Percentiles rank a stretch among this genome's conserved stretches.
Evolutionary conservation across 2,888 invertebrate species (phyloP).

Genomic region (Leptopterna dolabrata): DNA sequence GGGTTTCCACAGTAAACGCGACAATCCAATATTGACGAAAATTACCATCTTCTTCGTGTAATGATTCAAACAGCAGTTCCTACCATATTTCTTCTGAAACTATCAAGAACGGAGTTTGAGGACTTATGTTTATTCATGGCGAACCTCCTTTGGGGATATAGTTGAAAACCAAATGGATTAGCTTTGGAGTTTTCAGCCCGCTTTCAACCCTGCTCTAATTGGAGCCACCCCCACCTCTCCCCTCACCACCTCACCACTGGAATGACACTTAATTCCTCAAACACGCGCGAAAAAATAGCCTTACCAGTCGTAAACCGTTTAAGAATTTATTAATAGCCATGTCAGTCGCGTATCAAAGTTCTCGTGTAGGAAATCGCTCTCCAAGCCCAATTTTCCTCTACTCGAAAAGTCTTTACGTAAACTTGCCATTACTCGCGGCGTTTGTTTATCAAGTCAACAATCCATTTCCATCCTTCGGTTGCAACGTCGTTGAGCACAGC

Average conservation of each 20-base stretch:
- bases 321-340: conserved; percentile 39
- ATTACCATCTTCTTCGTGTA: too few species aligned
- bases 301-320: conserved; percentile 9
- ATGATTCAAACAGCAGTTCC: background rate
- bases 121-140: conserved; percentile 32
- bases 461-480: conserved; percentile 21
- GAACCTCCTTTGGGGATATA: too few species aligned
- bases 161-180: background rate
- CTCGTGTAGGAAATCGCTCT: conserved; percentile 40
- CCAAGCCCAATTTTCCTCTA: conserved; percentile 21
- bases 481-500: background rate
- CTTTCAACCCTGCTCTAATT: conserved; percentile 11
- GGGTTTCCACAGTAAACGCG: too few species aligned
- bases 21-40: too few species aligned
- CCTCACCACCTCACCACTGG: background rate
- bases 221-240: background rate
- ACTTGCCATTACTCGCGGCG: conserved; percentile 18
- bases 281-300: conserved; percentile 14
- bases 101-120: background rate
- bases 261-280: conserved; percentile 44
- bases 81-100: conserved; percentile 21
- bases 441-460: conserved; percentile 49
- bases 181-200: background rate
- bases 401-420: conserved; percentile 35
- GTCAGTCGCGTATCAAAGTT: background rate